Base-by-base conservation (phyloP, 2,113 vertebrate genomes). In the Cranoglanis bouderius region DNA sequence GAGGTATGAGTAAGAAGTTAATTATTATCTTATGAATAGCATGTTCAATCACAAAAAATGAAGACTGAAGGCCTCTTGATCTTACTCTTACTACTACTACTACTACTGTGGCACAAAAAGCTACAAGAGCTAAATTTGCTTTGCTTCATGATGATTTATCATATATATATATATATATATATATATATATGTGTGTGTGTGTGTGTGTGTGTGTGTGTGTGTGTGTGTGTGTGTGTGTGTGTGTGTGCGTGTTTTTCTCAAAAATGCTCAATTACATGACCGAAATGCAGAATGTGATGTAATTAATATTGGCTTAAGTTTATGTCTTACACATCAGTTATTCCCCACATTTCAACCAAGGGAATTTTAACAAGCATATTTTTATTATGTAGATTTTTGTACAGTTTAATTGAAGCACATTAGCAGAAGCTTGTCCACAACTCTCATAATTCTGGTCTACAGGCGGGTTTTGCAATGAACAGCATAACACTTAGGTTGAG, bases 401-500 rank as follows among this genome's bases (percentile, higher is more conserved):
- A 82, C 10, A 59, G 55, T 82, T 82, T 40, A 40, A 40, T 38
- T 14, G 29, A 57, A 21, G 29, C 53, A 82, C 16, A 88, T 70
- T 35, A 29, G 63, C 57, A 35, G 29, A 75, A 21, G 16, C 85
- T 80, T 85, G 82, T 85, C 88, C 82, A 67, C 57, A 85, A 21
- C 88, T 77, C 40, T 85, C 59, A 84, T 88, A 84, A 88, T 63
- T 84, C 40, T 63, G 87, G 82, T 85, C 61, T 88, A 19, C 19
- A 74, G 40, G 89, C 61, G 29, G 61, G 49, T 74, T 80, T 88
- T 85, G 61, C 74, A 65, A 82, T 72, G 77, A 80, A 75, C 83
- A 75, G 74, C 53, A 67, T 55, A 86, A 49, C 72, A 91, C 77
- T 82, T 83, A 90, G 43, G 88, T 90, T 88, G 53, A 90, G 84